Percentiles rank a stretch among this genome's conserved stretches.
Evolutionary conservation across 1,140 invertebrate genomes (phyloP).

Genomic region (Plectus sambesii): DNA sequence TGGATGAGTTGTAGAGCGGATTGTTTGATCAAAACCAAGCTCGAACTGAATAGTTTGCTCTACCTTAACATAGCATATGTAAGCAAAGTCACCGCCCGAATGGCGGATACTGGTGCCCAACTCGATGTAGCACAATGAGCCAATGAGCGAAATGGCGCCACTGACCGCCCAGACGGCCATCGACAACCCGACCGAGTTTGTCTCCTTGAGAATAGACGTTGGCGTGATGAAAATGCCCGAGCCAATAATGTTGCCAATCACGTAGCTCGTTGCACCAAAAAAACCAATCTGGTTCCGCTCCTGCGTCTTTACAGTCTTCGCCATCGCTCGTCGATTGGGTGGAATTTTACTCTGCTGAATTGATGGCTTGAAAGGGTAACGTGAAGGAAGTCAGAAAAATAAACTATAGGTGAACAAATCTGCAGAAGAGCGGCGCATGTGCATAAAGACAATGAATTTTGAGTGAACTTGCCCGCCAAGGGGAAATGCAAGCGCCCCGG

Average conservation of each 20-base stretch:
- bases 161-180: slow-evolving; percentile 31
- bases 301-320: no score
- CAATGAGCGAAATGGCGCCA: slow-evolving; percentile 30
- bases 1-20: slow-evolving; percentile 28
- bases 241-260: slow-evolving; percentile 49
- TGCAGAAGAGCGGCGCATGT: no score
- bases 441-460: no score
- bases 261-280: slow-evolving; percentile 38
- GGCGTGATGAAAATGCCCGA: slow-evolving; percentile 50
- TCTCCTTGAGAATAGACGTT: slow-evolving; percentile 22
- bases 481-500: no score
- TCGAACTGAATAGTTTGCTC: slow-evolving; percentile 24
- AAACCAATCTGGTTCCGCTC: slow-evolving; percentile 25
- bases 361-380: no score
- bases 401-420: no score
- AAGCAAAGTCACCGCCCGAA: slow-evolving; percentile 53
- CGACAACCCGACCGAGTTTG: slow-evolving; percentile 37
- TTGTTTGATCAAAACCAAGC: slow-evolving; percentile 14
- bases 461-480: no score
- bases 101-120: slow-evolving; percentile 38
- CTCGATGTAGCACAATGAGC: slow-evolving; percentile 41
- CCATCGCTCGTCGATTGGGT: no score
- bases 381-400: no score
- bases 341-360: no score
- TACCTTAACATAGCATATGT: slow-evolving; percentile 45